phyloP scores from a whole-genome alignment of 64 coral and sea anemone species.

The Hydrozoanthus tunicans region DNA sequence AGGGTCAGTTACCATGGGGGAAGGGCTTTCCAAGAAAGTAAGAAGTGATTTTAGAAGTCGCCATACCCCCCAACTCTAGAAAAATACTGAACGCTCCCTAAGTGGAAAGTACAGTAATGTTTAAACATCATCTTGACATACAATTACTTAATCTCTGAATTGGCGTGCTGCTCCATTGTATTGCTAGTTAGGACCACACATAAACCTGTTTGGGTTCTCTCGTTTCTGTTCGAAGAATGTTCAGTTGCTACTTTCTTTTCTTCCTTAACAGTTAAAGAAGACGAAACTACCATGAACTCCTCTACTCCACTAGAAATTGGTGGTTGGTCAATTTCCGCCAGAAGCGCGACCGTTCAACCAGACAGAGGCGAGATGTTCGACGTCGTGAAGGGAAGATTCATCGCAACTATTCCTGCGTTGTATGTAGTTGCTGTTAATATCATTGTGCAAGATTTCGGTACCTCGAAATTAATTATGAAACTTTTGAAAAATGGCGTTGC shows the following conservation, averaged over 20 bases:
- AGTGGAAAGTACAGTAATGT: too few relatives aligned
- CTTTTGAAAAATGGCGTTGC: neutral
- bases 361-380: conserved; percentile 9
- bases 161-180: too few relatives aligned
- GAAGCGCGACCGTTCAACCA: neutral
- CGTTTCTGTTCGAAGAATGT: neutral
- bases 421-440: conserved; percentile 47
- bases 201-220: neutral
- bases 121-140: too few relatives aligned
- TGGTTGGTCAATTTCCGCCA: neutral
- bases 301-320: conserved; percentile 19
- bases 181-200: too few relatives aligned
- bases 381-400: neutral
- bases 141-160: too few relatives aligned
- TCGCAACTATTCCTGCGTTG: neutral
- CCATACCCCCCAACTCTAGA: too few relatives aligned
- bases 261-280: conserved; percentile 11
- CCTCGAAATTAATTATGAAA: neutral
- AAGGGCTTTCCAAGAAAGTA: too few relatives aligned
- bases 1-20: too few relatives aligned
- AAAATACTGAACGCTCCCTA: too few relatives aligned
- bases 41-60: too few relatives aligned
- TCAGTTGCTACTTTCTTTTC: neutral
- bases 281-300: conserved; percentile 11
- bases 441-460: conserved; percentile 24